Evolutionary conservation across 2,888 invertebrate species (phyloP).

Genomic region (Cerastoderma edule): DNA sequence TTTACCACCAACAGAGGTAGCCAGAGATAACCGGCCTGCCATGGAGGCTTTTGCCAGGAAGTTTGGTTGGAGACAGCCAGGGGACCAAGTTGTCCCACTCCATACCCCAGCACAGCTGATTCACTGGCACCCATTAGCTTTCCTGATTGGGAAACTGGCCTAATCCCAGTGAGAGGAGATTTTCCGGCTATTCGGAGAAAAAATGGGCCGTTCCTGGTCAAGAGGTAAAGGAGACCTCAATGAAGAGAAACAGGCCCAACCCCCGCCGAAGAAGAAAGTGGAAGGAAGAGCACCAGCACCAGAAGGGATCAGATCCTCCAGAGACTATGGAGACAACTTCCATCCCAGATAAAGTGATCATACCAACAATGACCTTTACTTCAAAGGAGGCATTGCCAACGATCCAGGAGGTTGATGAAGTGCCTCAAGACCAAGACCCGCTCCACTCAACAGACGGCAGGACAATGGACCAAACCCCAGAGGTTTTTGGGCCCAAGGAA

Average conservation of each 20-base stretch:
- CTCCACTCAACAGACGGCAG: too few species aligned
- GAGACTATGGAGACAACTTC: too few species aligned
- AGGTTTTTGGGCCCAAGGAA: too few species aligned
- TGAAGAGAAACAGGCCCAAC: not conserved
- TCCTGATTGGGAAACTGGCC: slow-evolving; percentile 6
- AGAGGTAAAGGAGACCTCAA: not conserved
- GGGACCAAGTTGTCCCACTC: slow-evolving; percentile 10
- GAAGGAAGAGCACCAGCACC: too few species aligned
- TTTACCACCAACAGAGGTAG: not conserved
- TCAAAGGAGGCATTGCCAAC: too few species aligned
- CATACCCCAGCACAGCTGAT: slow-evolving; percentile 28
- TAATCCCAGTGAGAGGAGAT: not conserved
- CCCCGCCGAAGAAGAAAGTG: too few species aligned
- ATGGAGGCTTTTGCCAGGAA: slow-evolving; percentile 1
- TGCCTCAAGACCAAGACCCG: too few species aligned
- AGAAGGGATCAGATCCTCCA: too few species aligned
- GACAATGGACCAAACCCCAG: too few species aligned
- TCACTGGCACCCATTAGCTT: slow-evolving; percentile 28
- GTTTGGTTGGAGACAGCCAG: slow-evolving; percentile 6
- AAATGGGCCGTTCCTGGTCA: slow-evolving; percentile 4
- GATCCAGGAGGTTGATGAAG: too few species aligned
- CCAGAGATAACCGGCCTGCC: slow-evolving; percentile 1
- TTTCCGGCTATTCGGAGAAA: slow-evolving; percentile 15
- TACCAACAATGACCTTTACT: too few species aligned
- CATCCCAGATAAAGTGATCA: too few species aligned